A percentile compares a stretch with the other conserved stretches of the same genome.
Conservation (phyloP, 1,140 invertebrate species). For the Brachionus paranguensis region DNA sequence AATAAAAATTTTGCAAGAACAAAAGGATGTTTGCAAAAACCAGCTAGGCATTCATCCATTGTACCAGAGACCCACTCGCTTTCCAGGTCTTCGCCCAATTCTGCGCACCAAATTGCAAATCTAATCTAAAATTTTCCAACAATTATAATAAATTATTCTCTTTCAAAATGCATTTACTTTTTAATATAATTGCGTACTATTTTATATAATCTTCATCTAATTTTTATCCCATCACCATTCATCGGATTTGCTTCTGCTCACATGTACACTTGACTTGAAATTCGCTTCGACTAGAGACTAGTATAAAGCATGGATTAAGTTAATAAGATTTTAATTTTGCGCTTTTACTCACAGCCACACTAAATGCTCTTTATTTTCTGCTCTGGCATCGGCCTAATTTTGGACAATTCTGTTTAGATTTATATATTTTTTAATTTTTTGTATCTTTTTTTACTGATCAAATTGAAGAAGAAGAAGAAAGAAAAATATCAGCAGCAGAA, state of each 20-base stretch:
- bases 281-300: background rate
- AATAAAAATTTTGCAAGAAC: background rate
- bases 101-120: background rate
- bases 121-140: background rate
- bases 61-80: background rate
- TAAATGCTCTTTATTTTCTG: background rate
- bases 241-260: background rate
- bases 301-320: conserved; percentile 31
- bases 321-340: background rate
- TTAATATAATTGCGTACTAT: conserved; percentile 16
- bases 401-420: background rate
- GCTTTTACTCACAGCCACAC: background rate
- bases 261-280: background rate
- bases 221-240: background rate
- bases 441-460: background rate
- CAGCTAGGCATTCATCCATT: background rate
- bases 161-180: background rate
- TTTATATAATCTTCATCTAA: conserved; percentile 17
- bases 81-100: background rate
- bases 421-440: conserved; percentile 37
- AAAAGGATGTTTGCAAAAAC: background rate
- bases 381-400: background rate
- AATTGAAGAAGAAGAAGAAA: conserved; percentile 1
- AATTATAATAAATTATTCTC: conserved; percentile 28
- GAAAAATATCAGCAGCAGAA: background rate